Evolutionary conservation across 2,113 vertebrate genomes (phyloP).

Genomic region (Plecotus auritus): DNA sequence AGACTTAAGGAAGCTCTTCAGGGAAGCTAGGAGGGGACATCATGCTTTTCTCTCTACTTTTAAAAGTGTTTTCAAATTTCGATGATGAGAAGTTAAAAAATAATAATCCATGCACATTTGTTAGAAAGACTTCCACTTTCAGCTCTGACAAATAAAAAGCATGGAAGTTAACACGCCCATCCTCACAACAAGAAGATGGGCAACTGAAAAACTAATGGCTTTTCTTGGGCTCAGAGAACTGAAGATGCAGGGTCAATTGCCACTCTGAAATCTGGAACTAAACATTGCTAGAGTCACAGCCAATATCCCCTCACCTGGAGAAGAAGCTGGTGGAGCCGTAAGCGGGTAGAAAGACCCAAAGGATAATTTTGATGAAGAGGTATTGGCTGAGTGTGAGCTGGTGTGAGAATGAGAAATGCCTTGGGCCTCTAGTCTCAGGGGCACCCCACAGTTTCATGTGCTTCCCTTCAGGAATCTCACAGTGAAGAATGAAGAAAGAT

Average conservation of each 20-base stretch:
- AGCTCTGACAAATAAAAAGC: not conserved
- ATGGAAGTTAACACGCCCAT: not conserved
- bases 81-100: not conserved
- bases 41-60: not conserved
- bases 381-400: not conserved
- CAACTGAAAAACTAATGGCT: not conserved
- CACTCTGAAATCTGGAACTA: not conserved
- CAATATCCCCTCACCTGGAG: not conserved
- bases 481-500: not conserved
- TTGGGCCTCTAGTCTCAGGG: too few species aligned
- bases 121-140: not conserved
- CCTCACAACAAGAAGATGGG: not conserved
- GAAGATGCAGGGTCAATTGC: not conserved
- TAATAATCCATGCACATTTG: not conserved
- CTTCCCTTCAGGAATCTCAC: not conserved
- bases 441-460: not conserved
- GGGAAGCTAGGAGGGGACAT: not conserved
- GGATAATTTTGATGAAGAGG: not conserved
- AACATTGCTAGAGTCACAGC: not conserved
- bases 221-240: not conserved
- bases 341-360: not conserved
- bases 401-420: not conserved
- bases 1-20: too few species aligned
- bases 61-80: not conserved
- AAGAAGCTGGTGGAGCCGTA: not conserved